A percentile compares a stretch with the other conserved stretches of the same genome.
phyloP scores from a whole-genome alignment of 2,113 vertebrate genomes.

The Microtus ochrogaster region DNA sequence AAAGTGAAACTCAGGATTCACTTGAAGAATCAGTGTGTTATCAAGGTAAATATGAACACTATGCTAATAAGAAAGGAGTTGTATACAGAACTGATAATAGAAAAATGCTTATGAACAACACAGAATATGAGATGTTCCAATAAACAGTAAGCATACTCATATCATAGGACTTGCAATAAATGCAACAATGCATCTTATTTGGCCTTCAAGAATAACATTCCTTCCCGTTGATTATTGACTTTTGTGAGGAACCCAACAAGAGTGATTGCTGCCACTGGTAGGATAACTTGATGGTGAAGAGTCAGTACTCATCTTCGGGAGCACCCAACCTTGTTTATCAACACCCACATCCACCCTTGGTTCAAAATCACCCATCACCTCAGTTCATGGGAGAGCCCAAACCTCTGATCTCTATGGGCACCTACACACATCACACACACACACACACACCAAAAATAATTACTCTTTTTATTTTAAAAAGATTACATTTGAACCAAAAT shows the following conservation, averaged over 20 bases:
- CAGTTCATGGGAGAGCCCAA: not conserved
- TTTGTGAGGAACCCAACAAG: not conserved
- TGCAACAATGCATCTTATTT: not conserved
- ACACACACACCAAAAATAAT: not conserved
- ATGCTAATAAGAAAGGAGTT: not conserved
- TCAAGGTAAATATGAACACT: constrained; percentile 12
- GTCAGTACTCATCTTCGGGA: not conserved
- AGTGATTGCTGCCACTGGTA: not conserved
- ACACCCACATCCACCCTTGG: not conserved
- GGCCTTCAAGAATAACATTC: not conserved
- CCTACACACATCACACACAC: not conserved
- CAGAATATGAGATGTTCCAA: not conserved
- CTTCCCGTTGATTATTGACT: not conserved
- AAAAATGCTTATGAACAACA: not conserved
- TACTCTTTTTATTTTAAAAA: not conserved
- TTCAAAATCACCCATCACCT: not conserved
- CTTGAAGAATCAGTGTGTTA: not conserved
- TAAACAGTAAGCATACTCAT: not conserved
- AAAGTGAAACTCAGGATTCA: not conserved
- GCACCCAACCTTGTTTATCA: not conserved
- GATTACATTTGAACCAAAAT: not conserved
- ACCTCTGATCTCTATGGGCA: not conserved
- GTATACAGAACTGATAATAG: not conserved
- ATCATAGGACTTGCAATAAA: not conserved
- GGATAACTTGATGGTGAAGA: not conserved